Conservation (phyloP, 2,113 vertebrate species). For the Silurus glanis region DNA sequence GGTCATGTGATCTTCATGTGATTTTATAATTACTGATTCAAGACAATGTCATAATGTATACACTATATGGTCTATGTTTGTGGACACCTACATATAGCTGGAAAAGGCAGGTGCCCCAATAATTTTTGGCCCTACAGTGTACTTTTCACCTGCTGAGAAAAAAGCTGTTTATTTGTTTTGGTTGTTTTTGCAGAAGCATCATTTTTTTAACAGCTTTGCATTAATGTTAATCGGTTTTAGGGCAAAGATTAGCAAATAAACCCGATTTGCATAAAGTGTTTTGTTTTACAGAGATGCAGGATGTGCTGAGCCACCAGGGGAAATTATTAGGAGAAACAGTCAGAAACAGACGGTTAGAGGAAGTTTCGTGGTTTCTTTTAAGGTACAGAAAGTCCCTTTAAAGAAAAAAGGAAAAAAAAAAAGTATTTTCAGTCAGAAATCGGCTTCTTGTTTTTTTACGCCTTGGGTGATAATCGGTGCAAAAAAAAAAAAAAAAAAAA, state of each 20-base stretch:
- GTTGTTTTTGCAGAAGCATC: background rate
- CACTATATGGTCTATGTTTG: no score
- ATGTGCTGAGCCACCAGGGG: constrained; percentile 13
- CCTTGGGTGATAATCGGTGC: no score
- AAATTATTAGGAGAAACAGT: constrained; percentile 42
- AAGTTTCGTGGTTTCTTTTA: constrained; percentile 53
- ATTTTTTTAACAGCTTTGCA: background rate
- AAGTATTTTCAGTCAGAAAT: background rate
- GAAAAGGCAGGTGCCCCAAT: no score
- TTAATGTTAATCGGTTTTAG: no score
- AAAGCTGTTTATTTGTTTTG: background rate
- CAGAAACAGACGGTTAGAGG: constrained; percentile 41
- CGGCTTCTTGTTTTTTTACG: background rate
- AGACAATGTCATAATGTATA: no score
- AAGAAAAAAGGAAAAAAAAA: background rate
- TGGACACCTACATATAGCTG: no score
- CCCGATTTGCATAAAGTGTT: background rate
- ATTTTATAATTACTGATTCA: no score
- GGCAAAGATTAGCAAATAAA: background rate
- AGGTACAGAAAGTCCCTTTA: constrained; percentile 52
- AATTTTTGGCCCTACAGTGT: no score
- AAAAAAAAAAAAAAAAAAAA: no score
- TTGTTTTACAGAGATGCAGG: constrained; percentile 17
- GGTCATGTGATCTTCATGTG: no score
- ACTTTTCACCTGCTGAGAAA: background rate